Evolutionary conservation across 2,113 vertebrate species (phyloP).

Genomic region (Bettongia penicillata): DNA sequence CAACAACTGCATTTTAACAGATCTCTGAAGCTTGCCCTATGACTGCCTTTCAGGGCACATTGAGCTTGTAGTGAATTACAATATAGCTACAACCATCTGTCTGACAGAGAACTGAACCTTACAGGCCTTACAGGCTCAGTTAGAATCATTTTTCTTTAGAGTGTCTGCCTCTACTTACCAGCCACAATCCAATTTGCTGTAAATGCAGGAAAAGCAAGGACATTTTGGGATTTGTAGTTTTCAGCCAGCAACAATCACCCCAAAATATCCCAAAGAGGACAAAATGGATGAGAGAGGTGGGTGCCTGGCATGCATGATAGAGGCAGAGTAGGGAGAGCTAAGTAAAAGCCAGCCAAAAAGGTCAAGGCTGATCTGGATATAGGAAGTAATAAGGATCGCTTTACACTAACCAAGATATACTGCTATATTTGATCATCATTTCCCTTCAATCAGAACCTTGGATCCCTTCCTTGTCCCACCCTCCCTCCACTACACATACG

Average conservation of each 20-base stretch:
- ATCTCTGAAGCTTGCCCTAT: slow-evolving; percentile 4
- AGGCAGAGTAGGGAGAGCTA: neutral
- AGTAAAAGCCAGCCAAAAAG: neutral
- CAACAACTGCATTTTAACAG: neutral
- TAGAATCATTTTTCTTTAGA: neutral
- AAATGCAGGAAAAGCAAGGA: neutral
- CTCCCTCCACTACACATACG: no score
- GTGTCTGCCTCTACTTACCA: slow-evolving; percentile 1
- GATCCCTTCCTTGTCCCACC: neutral
- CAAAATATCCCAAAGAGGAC: neutral
- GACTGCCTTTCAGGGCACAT: slow-evolving; percentile 15
- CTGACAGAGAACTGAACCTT: neutral
- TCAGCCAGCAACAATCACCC: neutral
- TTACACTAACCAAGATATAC: neutral
- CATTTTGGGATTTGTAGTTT: neutral
- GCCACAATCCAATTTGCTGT: neutral
- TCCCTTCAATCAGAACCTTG: neutral
- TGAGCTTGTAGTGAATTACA: neutral
- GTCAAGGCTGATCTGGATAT: neutral
- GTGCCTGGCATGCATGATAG: neutral
- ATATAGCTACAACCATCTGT: neutral
- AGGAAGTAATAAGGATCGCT: neutral
- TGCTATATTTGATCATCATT: neutral
- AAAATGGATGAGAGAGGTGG: neutral
- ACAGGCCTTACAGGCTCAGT: fast-evolving